Base-by-base conservation (phyloP, 2,797 vertebrate species). In the Sebastolobus altivelis region DNA sequence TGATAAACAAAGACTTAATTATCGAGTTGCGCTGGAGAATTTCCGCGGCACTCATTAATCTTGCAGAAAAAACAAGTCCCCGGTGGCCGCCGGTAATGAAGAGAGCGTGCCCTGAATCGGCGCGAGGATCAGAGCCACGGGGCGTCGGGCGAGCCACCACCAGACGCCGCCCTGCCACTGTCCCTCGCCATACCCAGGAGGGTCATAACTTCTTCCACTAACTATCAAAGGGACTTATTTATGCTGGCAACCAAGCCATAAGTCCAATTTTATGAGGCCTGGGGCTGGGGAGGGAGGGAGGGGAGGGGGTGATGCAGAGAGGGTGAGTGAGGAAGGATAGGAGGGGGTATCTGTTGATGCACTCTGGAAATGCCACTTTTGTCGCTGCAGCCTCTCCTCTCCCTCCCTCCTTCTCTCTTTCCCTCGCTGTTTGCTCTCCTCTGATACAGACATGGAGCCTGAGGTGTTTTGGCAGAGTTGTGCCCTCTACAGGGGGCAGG, bases 1-100 rank as follows among this genome's bases (percentile, higher is more conserved):
- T 99, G 98, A 99, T 99, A 99, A 99, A 99, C 98, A 99, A 99
- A 99, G 98, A 99, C 98, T 99, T 99, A 99, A 99, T 99, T 99
- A 99, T 99, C 96, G 97, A 97, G 97, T 98, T 98, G 98, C 97
- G 97, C 97, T 97, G 97, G 97, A 99, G 98, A 99, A 98, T 99
- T 99, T 99, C 97, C 95, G 97, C 96, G 96, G 97, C 96, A 95
- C 97, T 99, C 98, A 99, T 99, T 99, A 99, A 99, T 99, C 98
- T 99, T 98, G 97, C 97, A 97, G 97, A 98, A 98, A 98, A 98
- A 92, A 98, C 97, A 98, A 97, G 97, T 99, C 98, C 98, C 98
- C 94, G 94, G 98, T 98, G 98, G 97, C 97, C 96, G 93, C 95
- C 95, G 92, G 97, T 99, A 99, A 99, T 99, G 98, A 98, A 98